These are phyloP conservation scores for Congeria kusceri DNA, from an alignment of 2,888 invertebrate species.

Conservation along the genomic window DNA sequence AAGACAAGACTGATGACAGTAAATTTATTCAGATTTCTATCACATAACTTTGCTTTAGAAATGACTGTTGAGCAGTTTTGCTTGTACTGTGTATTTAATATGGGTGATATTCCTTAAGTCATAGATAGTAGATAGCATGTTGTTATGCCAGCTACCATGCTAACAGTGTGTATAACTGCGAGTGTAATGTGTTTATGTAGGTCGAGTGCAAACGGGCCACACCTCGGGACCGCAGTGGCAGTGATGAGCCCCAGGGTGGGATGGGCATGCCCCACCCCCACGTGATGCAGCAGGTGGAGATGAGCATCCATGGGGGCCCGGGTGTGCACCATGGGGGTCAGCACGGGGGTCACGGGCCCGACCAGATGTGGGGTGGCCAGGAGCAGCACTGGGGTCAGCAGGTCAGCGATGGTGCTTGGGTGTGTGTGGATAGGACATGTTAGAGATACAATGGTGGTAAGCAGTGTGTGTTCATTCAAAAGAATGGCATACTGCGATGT, in stretches of 20 bases:
- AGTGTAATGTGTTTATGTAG: conserved; percentile 41
- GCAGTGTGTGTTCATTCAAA: too few relatives aligned
- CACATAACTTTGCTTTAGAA: too few relatives aligned
- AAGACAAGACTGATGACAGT: too few relatives aligned
- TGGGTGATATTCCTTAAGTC: too few relatives aligned
- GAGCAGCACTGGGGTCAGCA: conserved; percentile 27
- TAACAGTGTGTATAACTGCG: conserved; percentile 13
- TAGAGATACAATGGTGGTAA: too few relatives aligned
- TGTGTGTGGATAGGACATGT: too few relatives aligned
- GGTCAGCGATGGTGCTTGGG: conserved; percentile 12
- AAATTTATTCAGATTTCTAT: too few relatives aligned
- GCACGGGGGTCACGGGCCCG: conserved; percentile 19
- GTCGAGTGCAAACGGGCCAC: conserved; percentile 75
- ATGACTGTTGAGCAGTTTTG: too few relatives aligned
- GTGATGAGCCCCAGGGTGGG: conserved; percentile 14
- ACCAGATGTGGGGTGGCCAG: conserved; percentile 28
- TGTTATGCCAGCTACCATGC: too few relatives aligned
- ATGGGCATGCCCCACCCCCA: conserved; percentile 4
- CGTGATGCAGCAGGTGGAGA: conserved; percentile 23
- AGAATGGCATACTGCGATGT: too few relatives aligned
- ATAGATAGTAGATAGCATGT: too few relatives aligned
- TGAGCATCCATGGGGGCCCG: conserved; percentile 5
- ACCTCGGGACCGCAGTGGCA: conserved; percentile 59
- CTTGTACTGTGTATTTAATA: too few relatives aligned
- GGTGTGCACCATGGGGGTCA: not conserved